Evolutionary conservation across 2,797 vertebrate species (phyloP).

Genomic region (Pipistrellus pipistrellus): DNA sequence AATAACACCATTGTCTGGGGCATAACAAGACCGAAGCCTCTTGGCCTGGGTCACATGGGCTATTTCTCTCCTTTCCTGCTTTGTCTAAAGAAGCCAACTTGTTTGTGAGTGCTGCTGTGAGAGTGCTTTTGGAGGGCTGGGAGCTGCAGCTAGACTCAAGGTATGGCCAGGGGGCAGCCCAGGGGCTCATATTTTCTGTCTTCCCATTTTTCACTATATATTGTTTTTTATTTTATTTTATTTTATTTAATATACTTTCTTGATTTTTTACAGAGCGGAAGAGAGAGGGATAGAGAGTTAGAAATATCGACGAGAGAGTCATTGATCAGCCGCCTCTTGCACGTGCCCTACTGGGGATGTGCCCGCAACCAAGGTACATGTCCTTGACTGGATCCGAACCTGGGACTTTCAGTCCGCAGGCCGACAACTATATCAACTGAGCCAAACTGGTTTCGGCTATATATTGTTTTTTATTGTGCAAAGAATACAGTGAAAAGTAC

Average conservation of each 20-base stretch:
- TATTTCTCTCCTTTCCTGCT: conserved; percentile 30
- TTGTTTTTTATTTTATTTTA: conserved; percentile 24
- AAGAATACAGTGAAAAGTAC: conserved; percentile 51
- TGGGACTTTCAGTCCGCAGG: too few species aligned
- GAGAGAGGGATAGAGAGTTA: too few species aligned
- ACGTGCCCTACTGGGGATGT: too few species aligned
- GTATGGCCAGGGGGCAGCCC: neutral
- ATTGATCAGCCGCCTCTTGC: too few species aligned
- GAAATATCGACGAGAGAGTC: too few species aligned
- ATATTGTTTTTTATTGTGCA: conserved; percentile 51
- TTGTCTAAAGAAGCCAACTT: neutral
- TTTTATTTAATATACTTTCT: too few species aligned
- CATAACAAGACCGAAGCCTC: neutral
- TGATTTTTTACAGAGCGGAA: too few species aligned
- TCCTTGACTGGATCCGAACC: too few species aligned
- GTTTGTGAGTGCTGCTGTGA: neutral
- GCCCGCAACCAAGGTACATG: too few species aligned
- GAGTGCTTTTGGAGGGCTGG: conserved; percentile 19
- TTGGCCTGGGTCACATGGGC: neutral
- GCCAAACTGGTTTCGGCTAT: neutral
- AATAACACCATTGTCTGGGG: neutral
- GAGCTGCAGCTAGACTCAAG: conserved; percentile 40
- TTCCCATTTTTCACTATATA: conserved; percentile 52
- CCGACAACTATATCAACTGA: too few species aligned
- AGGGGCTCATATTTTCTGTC: conserved; percentile 46